Evolutionary conservation across 1,140 invertebrate species (phyloP), one percentile per base, ranked within the genome.

Genomic region (Drosophila asahinai): DNA sequence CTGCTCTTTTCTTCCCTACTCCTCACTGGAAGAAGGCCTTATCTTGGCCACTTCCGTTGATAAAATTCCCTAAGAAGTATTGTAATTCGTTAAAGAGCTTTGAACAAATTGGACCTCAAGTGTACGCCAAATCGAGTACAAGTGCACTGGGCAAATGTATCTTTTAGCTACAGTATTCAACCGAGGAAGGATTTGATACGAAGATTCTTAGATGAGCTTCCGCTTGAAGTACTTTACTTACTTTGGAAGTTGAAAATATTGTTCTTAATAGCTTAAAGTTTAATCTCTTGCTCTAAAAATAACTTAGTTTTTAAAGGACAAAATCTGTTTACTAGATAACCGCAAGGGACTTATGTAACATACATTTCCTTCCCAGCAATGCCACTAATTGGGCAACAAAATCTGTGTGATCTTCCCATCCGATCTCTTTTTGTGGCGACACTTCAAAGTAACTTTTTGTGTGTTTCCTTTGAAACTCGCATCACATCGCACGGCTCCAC

Each of bases 31-130:
- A n/a, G 6, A 19, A n/a, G 63, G 54, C 30, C 52, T 77, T 70
- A 65, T 52, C 57, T 43, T 33, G 42, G 27, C 25, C 74, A 77
- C 75, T 77, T 77, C 75, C 75, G 75, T 68, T 77, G 74, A 77
- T 77, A 70, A 68, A 57, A 45, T 19, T 43, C 43, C 49, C 57
- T 25, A 61, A 51, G 57, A 54, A 27, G 57, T 30, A 12, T 68
- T 61, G 17, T 77, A 47, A 27, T 49, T 49, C 57, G 27, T 17
- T 57, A 68, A 27, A 49, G 22, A 42, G 19, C 38, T 51, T 38
- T 62, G 19, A 52, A 36, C 2, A 4, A 58, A 22, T 27, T 14
- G 6, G 5, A 19, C 25, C 60, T 17, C 3, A 17, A 33, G 27
- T 52, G 7, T 36, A 36, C 25, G 5, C 4, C 3, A 59, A 45